Evolutionary conservation across 2,797 vertebrate genomes (phyloP).

Genomic region (Sebastes steindachneri): DNA sequence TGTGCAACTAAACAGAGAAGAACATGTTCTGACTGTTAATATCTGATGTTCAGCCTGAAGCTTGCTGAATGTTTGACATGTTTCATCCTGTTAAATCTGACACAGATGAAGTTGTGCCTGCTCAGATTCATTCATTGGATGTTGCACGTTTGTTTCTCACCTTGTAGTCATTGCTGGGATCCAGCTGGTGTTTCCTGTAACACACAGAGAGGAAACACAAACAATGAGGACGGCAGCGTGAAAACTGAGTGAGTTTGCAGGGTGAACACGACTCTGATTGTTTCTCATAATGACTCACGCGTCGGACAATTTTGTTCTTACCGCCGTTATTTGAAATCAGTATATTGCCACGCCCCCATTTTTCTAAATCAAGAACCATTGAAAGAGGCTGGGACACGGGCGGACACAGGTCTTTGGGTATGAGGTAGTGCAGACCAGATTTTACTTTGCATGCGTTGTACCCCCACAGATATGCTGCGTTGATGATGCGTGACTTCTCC

Average conservation of each 20-base stretch:
- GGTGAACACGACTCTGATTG: not conserved
- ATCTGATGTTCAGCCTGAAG: not conserved
- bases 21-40: not conserved
- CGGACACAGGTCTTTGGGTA: no score
- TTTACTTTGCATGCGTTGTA: no score
- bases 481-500: no score
- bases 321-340: no score
- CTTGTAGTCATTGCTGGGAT: constrained; percentile 75
- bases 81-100: no score
- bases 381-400: no score
- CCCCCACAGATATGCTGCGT: accelerated
- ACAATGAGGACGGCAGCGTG: constrained; percentile 21
- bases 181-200: constrained; percentile 78
- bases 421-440: no score
- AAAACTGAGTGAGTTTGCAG: no score
- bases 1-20: not conserved
- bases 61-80: not conserved
- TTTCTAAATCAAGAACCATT: no score
- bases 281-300: not conserved
- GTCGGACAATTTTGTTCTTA: no score
- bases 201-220: constrained; percentile 46
- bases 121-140: not conserved
- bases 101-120: not conserved
- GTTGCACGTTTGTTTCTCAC: constrained; percentile 57
- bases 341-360: no score